These are phyloP conservation scores for Acronicta aceris DNA, from an alignment of 2,888 invertebrate species.

Conservation along the genomic window DNA sequence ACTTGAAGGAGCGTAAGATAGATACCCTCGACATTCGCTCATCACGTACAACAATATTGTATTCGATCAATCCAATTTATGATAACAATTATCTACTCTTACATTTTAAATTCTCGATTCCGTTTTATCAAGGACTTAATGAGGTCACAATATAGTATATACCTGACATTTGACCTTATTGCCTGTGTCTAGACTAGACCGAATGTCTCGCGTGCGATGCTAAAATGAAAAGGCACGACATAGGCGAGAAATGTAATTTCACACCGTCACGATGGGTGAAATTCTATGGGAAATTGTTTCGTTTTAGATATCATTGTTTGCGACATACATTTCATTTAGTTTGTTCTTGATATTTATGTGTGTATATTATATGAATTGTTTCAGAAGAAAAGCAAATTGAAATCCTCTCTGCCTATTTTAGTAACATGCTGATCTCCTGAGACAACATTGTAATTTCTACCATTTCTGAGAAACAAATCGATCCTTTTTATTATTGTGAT, in stretches of 20 bases:
- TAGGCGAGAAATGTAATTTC: constrained; percentile 55
- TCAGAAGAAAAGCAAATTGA: neutral
- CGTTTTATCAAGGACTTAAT: constrained; percentile 25
- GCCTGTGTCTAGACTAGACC: constrained; percentile 55
- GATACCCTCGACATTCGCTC: too few species aligned
- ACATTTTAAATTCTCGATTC: constrained; percentile 2
- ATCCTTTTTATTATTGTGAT: too few species aligned
- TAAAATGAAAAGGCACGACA: constrained; percentile 56
- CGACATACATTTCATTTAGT: constrained; percentile 49
- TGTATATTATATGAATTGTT: constrained; percentile 14
- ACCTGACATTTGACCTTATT: constrained; percentile 54
- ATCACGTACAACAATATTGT: constrained; percentile 4
- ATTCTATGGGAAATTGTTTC: constrained; percentile 58
- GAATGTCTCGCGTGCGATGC: constrained; percentile 52
- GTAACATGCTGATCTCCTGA: neutral
- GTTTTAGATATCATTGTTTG: constrained; percentile 44
- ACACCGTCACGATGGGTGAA: constrained; percentile 55
- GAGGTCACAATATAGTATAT: constrained; percentile 31
- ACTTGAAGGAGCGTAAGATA: too few species aligned
- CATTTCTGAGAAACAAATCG: too few species aligned
- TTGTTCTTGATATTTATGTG: constrained; percentile 36
- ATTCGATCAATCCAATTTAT: neutral
- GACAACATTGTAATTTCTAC: neutral
- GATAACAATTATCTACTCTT: too few species aligned
- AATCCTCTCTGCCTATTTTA: neutral